Evolutionary conservation across 2,888 invertebrate species (phyloP).

Genomic region (Cephus nigrinus): DNA sequence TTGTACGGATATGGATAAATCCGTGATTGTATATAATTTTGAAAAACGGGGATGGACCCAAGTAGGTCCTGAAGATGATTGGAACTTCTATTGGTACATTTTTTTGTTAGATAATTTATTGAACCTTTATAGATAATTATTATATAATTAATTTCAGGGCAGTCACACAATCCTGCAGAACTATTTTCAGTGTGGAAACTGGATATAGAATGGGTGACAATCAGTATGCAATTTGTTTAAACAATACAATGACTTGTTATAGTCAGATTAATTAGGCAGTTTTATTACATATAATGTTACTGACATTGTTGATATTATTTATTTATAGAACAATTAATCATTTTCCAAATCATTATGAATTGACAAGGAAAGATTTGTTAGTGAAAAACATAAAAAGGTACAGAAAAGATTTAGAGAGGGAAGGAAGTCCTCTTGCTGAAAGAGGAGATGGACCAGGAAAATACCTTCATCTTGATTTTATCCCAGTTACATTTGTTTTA

Average conservation of each 20-base stretch:
- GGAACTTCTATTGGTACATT: slow-evolving; percentile 91
- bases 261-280: neutral
- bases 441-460: slow-evolving; percentile 79
- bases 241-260: neutral
- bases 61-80: slow-evolving; percentile 90
- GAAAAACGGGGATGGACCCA: slow-evolving; percentile 91
- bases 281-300: neutral
- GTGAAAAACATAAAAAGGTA: slow-evolving; percentile 97
- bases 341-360: slow-evolving; percentile 95
- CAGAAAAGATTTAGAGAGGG: slow-evolving; percentile 90
- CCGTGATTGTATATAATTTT: slow-evolving; percentile 91
- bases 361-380: slow-evolving; percentile 94
- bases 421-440: slow-evolving; percentile 87
- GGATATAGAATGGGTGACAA: slow-evolving; percentile 93
- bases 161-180: slow-evolving; percentile 89
- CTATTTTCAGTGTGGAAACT: slow-evolving; percentile 90
- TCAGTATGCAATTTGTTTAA: slow-evolving; percentile 72
- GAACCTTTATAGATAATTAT: slow-evolving; percentile 3
- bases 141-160: slow-evolving; percentile 71
- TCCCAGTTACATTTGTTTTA: slow-evolving; percentile 92
- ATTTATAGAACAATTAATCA: slow-evolving; percentile 85
- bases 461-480: slow-evolving; percentile 88
- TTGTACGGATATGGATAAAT: slow-evolving; percentile 93
- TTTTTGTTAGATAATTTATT: neutral
- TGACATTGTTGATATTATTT: neutral